Conservation (phyloP, 2,797 vertebrate genomes). For the Lateolabrax maculatus region DNA sequence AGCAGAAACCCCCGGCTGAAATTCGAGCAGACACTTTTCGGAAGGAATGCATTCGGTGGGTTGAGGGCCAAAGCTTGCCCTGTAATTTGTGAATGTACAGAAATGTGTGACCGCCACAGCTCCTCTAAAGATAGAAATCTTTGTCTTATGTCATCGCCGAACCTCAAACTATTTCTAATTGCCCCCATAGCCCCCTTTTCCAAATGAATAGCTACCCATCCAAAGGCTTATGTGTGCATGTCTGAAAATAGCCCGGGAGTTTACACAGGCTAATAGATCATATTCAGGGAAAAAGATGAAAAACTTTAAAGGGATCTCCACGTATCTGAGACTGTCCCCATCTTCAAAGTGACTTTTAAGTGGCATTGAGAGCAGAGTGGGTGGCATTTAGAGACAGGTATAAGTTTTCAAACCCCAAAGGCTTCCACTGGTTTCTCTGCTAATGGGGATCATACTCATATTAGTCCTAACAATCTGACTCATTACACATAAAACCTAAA, state of each 20-base stretch:
- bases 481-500: constrained; percentile 53
- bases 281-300: constrained; percentile 56
- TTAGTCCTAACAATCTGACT: constrained; percentile 69
- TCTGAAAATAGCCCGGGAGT: constrained; percentile 82
- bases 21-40: constrained; percentile 87
- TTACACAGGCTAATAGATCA: constrained; percentile 77
- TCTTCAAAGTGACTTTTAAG: constrained; percentile 78
- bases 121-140: constrained; percentile 87
- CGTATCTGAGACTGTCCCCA: constrained; percentile 59
- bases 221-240: constrained; percentile 75
- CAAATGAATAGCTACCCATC: constrained; percentile 84
- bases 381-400: constrained; percentile 76
- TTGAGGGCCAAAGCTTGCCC: constrained; percentile 85
- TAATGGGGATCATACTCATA: constrained; percentile 69
- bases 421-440: constrained; percentile 56
- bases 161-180: constrained; percentile 87
- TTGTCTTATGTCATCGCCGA: constrained; percentile 86
- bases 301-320: constrained; percentile 65
- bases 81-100: constrained; percentile 89
- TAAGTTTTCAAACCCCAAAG: constrained; percentile 76
- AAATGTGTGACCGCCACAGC: constrained; percentile 85
- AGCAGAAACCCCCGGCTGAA: constrained; percentile 86
- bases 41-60: constrained; percentile 88
- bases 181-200: constrained; percentile 79
- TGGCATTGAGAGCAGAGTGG: constrained; percentile 71